Evolutionary conservation across 1,140 invertebrate species (phyloP), one percentile per base, ranked within the genome.

Genomic region (Calosoma granatense): DNA sequence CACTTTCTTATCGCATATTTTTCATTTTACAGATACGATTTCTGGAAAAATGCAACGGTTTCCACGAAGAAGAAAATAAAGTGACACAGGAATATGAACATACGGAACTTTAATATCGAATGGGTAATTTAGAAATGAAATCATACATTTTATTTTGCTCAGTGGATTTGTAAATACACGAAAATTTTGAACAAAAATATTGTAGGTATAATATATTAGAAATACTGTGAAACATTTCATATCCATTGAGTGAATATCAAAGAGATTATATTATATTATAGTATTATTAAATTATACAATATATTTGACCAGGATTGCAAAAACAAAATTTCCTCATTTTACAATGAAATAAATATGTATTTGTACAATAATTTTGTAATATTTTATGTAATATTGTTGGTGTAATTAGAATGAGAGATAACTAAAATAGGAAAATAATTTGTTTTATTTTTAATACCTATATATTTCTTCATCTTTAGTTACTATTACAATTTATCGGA

Each of bases 31-130:
- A 90, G 87, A 76, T 71, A 0, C 83, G 81, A 63, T 88, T 84
- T 66, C 82, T 84, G 57, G 82, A 81, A 0, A 79, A 86, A 53
- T 90, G 88, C 63, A 77, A 77, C 21, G 78, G 80, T 1, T 91
- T 88, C 72, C 85, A 89, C 64, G 81, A 86, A 68, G 86, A 88
- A 68, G 87, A 91, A 71, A 71, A 85, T 20, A 83, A 81, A 77
- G 86, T 86, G 15, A 89, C 85, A 20, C 87, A 86, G 22, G 87
- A 90, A 76, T 86, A 84, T 56, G 76, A 82, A 62, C 87, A 90
- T 68, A 89, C 77, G 67, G 87, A 90, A 75, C 75, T 87, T 61
- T 85, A 79, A 55, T 9, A 36, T 17, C n/a, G 19, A 52, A 12
- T 1, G 0, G 15, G 14, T 17, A n/a, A n/a, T 6, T 19, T 1